Evolutionary conservation across 2,113 vertebrate species (phyloP).

Genomic region (Trochalopteron elliotii): DNA sequence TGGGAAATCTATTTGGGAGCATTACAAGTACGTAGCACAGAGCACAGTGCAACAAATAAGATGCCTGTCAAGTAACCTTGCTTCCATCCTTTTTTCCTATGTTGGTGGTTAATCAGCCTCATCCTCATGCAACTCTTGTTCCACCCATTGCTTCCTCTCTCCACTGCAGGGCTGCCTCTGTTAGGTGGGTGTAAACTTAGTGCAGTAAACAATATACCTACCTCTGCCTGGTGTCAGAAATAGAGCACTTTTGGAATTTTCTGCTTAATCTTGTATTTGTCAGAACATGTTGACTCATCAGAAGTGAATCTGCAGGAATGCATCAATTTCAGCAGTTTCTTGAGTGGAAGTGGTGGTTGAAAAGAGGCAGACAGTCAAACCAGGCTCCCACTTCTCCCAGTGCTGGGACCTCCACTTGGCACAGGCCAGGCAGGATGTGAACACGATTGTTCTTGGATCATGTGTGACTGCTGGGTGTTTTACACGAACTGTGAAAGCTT

Average conservation of each 20-base stretch:
- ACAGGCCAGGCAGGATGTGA: neutral
- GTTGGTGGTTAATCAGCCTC: neutral
- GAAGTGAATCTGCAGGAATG: constrained; percentile 2
- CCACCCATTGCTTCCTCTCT: neutral
- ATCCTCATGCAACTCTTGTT: neutral
- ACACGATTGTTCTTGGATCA: neutral
- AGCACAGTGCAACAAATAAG: neutral
- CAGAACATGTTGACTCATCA: neutral
- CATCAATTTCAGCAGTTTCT: neutral
- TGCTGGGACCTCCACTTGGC: neutral
- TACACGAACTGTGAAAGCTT: neutral
- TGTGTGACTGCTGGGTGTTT: neutral
- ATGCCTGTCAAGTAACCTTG: neutral
- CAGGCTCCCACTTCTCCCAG: neutral
- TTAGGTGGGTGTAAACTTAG: neutral
- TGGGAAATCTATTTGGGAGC: neutral
- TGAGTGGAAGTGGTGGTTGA: neutral
- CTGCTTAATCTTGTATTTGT: constrained; percentile 15
- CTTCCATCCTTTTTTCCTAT: neutral
- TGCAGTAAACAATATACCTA: neutral
- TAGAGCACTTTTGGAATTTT: constrained; percentile 9
- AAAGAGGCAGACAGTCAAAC: neutral
- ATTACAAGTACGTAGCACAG: neutral
- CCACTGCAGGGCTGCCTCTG: neutral
- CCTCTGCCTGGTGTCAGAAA: neutral